Evolutionary conservation across 2,888 invertebrate genomes (phyloP).

Genomic region (Phyto melanocephala): DNA sequence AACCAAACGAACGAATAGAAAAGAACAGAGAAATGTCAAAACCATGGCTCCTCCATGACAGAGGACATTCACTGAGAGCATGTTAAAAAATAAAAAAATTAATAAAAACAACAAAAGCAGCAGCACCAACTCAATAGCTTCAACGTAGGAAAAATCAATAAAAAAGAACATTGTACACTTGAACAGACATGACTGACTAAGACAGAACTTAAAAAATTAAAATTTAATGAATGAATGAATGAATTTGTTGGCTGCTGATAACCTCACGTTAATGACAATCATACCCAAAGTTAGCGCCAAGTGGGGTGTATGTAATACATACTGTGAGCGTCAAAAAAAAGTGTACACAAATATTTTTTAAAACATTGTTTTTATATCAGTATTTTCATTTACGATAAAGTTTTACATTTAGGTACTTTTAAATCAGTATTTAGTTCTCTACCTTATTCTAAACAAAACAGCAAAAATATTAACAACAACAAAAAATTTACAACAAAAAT

Average conservation of each 20-base stretch:
- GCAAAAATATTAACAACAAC: too few relatives aligned
- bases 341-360: too few relatives aligned
- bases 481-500: too few relatives aligned
- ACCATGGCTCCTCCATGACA: constrained; percentile 56
- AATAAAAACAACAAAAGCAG: background rate
- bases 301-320: constrained; percentile 42
- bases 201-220: background rate
- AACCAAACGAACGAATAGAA: background rate
- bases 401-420: too few relatives aligned
- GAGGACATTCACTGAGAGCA: constrained; percentile 21
- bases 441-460: too few relatives aligned
- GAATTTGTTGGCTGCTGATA: constrained; percentile 41
- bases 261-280: constrained; percentile 47
- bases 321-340: too few relatives aligned
- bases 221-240: constrained; percentile 36
- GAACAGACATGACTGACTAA: constrained; percentile 21
- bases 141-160: constrained; percentile 55
- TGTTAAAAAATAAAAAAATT: background rate
- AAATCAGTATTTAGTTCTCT: too few relatives aligned
- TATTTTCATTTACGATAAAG: too few relatives aligned
- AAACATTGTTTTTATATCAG: too few relatives aligned
- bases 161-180: constrained; percentile 33
- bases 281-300: constrained; percentile 32
- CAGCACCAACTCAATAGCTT: too few relatives aligned
- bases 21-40: constrained; percentile 51